Conservation (phyloP, 2,888 invertebrate species). For the Rhamnusium bicolor region DNA sequence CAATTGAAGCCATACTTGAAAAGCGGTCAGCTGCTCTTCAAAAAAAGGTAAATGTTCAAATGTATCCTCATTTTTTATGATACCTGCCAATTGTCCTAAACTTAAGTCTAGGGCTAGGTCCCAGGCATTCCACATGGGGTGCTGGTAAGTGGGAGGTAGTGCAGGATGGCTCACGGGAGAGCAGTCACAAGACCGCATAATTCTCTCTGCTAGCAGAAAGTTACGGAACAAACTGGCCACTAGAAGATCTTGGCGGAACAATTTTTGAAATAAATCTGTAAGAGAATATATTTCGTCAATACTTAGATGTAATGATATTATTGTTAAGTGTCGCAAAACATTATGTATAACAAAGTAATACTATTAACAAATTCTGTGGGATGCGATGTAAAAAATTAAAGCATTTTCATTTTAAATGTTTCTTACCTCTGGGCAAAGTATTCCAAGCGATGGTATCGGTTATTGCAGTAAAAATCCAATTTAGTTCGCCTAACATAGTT, state of each 20-base stretch:
- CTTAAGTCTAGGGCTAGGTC: conserved; percentile 96
- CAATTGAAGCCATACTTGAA: conserved; percentile 93
- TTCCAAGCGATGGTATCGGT: conserved; percentile 99
- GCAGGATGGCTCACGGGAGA: conserved; percentile 95
- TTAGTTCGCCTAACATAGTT: conserved; percentile 98
- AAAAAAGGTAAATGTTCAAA: conserved; percentile 93
- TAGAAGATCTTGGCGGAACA: conserved; percentile 97
- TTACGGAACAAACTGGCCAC: conserved; percentile 99
- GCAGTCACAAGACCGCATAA: conserved; percentile 97
- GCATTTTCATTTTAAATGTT: no score
- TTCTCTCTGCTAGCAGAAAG: conserved; percentile 95
- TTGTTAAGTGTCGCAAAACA: no score
- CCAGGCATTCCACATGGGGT: conserved; percentile 98
- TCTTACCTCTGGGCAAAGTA: conserved; percentile 86
- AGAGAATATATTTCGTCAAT: neutral
- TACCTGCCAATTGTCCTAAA: conserved; percentile 89
- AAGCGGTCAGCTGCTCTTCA: conserved; percentile 97
- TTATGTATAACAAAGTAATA: no score
- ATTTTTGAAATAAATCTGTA: conserved; percentile 82
- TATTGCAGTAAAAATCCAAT: conserved; percentile 99
- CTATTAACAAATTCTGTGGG: no score
- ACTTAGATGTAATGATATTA: no score
- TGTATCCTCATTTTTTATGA: conserved; percentile 76
- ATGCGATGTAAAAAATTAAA: no score
- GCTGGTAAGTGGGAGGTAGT: conserved; percentile 91